Evolutionary conservation across 2,797 vertebrate species (phyloP).

Genomic region (Rhinogobio ventralis): DNA sequence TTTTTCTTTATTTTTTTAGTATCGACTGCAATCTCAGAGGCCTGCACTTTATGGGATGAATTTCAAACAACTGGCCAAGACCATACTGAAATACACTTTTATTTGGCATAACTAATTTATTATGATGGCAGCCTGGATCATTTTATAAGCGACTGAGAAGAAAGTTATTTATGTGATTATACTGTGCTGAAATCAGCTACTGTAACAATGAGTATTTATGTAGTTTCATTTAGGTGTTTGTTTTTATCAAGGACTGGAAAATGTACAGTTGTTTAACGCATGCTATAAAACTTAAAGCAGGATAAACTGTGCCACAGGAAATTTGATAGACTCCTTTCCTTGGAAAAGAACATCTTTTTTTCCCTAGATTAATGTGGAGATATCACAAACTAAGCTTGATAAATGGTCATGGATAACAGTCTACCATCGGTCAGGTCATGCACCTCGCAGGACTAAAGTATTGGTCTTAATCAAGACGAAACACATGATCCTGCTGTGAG

Average conservation of each 20-base stretch:
- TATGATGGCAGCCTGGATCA: constrained; percentile 1
- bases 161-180: not conserved
- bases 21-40: not conserved
- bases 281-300: constrained; percentile 31
- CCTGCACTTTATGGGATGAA: not conserved
- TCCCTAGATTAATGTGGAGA: not conserved
- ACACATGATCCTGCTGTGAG: constrained; percentile 61
- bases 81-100: not conserved
- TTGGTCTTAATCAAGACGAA: constrained; percentile 63
- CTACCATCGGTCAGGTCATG: constrained; percentile 53
- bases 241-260: constrained; percentile 35
- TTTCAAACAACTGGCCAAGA: constrained; percentile 1
- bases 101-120: not conserved
- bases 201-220: not conserved
- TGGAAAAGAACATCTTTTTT: not conserved
- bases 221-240: constrained; percentile 4
- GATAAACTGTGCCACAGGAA: not conserved
- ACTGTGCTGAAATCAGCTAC: not conserved
- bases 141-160: not conserved
- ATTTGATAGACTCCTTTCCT: constrained; percentile 14
- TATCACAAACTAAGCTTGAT: constrained; percentile 30
- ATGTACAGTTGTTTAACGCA: too few relatives aligned
- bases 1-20: not conserved
- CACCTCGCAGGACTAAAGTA: constrained; percentile 65
- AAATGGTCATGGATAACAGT: constrained; percentile 57